Percentiles rank a stretch among this genome's conserved stretches.
These are phyloP conservation scores for Rhadinocentrus ornatus DNA, from an alignment of 2,797 vertebrate species.

Conservation along the genomic window DNA sequence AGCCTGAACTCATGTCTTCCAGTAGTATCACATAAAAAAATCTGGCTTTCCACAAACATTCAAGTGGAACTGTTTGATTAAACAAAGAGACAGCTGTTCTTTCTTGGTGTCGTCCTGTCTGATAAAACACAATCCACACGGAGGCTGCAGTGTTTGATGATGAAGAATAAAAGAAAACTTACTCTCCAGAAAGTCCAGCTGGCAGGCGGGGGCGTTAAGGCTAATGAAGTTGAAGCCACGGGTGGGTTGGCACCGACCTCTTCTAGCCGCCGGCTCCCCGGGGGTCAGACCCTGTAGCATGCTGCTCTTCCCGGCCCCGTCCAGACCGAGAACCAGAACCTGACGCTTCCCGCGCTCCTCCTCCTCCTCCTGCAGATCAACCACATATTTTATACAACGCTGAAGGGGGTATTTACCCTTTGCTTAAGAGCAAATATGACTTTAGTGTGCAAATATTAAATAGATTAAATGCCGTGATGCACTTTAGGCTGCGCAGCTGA, in stretches of 20 bases:
- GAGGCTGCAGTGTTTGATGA: background rate
- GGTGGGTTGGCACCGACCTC: slow-evolving; percentile 82
- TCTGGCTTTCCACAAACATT: no score
- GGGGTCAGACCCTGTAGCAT: slow-evolving; percentile 86
- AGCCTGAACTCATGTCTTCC: no score
- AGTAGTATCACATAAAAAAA: no score
- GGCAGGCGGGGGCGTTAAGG: slow-evolving; percentile 79
- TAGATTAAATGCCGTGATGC: background rate
- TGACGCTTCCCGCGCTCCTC: slow-evolving; percentile 82
- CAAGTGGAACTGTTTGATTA: slow-evolving; percentile 3
- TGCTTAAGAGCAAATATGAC: background rate
- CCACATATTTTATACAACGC: background rate
- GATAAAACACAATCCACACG: slow-evolving; percentile 22
- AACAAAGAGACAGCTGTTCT: slow-evolving; percentile 11
- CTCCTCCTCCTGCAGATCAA: slow-evolving; percentile 61
- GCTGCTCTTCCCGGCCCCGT: slow-evolving; percentile 92
- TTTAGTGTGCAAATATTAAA: slow-evolving; percentile 3
- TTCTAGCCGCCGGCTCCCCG: slow-evolving; percentile 61
- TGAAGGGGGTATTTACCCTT: background rate
- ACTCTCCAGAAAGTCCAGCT: slow-evolving; percentile 94
- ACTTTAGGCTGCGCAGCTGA: background rate
- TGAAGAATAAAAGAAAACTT: slow-evolving; percentile 59
- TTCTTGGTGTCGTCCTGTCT: background rate
- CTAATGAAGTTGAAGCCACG: slow-evolving; percentile 91
- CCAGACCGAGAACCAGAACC: slow-evolving; percentile 91